Percentiles rank a stretch among this genome's conserved stretches.
Conservation (phyloP, 1,140 invertebrate genomes). For the Planococcus citri region DNA sequence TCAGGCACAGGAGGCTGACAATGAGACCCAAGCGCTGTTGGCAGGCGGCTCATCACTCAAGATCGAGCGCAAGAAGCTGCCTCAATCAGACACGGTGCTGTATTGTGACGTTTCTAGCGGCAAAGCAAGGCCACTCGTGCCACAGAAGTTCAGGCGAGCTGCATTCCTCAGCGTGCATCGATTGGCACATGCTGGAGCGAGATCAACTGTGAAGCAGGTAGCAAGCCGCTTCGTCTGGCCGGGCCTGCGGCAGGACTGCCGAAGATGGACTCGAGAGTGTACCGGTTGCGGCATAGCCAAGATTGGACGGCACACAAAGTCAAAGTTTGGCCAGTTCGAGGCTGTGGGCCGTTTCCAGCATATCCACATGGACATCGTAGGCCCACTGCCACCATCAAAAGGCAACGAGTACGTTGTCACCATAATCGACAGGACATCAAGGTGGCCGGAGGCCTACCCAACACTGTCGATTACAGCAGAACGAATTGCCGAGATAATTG, state of each 20-base stretch:
- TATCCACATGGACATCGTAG: conserved; percentile 32
- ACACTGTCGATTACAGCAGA: conserved; percentile 31
- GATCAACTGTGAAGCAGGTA: not conserved
- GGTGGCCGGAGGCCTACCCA: conserved; percentile 33
- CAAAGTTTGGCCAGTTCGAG: not conserved
- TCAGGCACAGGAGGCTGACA: not conserved
- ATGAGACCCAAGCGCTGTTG: not conserved
- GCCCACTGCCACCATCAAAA: conserved; percentile 29
- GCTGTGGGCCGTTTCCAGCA: not conserved
- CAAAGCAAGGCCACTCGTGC: not conserved
- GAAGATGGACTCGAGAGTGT: not conserved
- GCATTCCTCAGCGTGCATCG: not conserved
- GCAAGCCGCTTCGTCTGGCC: not conserved
- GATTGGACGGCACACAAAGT: not conserved
- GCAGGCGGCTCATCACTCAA: not conserved
- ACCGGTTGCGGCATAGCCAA: not conserved
- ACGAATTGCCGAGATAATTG: not conserved
- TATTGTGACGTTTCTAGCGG: not conserved
- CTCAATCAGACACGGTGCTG: not conserved
- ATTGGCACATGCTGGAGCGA: not conserved
- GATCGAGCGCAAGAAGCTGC: not conserved
- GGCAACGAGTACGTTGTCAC: conserved; percentile 23
- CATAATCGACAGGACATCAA: conserved; percentile 30
- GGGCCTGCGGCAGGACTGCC: not conserved
- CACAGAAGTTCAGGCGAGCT: not conserved